phyloP scores from a whole-genome alignment of 2,888 invertebrate genomes.

The Julus scandinavius region DNA sequence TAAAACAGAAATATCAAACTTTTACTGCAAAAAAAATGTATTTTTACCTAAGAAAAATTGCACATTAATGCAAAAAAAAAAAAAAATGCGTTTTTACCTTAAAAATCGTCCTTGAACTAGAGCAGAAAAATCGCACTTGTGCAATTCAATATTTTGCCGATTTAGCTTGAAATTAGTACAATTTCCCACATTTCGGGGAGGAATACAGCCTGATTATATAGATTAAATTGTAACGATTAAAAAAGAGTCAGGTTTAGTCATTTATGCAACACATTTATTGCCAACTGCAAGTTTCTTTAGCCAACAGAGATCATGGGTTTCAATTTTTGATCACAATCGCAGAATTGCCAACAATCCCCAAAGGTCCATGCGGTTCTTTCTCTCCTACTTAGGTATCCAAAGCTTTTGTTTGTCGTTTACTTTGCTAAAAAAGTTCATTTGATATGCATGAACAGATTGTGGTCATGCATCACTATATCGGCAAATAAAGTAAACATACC shows the following conservation, averaged over 20 bases:
- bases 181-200: too few species aligned
- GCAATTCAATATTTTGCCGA: too few species aligned
- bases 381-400: not conserved
- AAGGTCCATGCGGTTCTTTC: not conserved
- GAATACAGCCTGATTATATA: not conserved
- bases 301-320: not conserved
- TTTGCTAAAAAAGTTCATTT: not conserved
- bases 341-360: not conserved
- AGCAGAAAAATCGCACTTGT: too few species aligned
- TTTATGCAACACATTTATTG: not conserved
- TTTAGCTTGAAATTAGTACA: too few species aligned
- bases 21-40: too few species aligned
- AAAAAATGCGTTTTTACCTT: too few species aligned
- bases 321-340: not conserved
- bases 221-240: not conserved
- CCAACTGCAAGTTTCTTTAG: not conserved
- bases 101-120: too few species aligned
- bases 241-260: not conserved
- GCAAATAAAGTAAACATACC: not conserved
- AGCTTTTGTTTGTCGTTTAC: not conserved
- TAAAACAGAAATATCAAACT: too few species aligned
- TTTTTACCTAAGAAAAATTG: too few species aligned
- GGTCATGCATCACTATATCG: not conserved
- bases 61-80: too few species aligned
- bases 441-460: not conserved